These are phyloP conservation scores for Eulemur macaco DNA, from an alignment of 2,113 vertebrate genomes.

Conservation along the genomic window DNA sequence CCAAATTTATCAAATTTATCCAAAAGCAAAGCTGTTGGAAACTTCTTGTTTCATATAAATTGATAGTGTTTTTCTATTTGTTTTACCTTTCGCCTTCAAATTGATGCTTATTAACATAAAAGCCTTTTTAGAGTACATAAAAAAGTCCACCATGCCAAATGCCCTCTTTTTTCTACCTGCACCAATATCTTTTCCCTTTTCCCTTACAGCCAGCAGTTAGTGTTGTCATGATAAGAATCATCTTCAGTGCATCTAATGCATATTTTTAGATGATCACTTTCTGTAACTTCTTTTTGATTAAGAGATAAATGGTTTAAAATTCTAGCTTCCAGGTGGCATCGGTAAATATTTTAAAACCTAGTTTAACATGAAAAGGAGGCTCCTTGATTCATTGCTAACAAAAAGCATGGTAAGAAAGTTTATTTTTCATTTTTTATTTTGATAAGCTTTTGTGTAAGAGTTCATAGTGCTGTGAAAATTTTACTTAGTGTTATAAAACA, in stretches of 20 bases:
- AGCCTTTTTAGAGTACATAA: neutral
- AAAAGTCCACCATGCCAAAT: neutral
- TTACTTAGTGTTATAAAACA: neutral
- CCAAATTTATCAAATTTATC: neutral
- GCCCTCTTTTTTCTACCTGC: neutral
- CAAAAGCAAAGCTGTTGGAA: neutral
- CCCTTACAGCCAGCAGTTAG: neutral
- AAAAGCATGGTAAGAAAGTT: neutral
- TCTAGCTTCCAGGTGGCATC: neutral
- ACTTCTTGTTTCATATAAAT: neutral
- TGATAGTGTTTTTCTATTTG: neutral
- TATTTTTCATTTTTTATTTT: conserved; percentile 17
- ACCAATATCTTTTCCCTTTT: neutral
- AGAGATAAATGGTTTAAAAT: conserved; percentile 9
- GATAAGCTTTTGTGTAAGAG: neutral
- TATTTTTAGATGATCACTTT: neutral
- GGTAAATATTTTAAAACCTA: conserved; percentile 43
- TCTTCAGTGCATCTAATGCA: neutral
- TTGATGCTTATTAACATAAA: neutral
- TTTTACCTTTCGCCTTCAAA: neutral
- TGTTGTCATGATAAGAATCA: neutral
- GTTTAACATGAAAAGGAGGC: neutral
- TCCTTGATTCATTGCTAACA: neutral
- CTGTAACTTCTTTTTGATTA: conserved; percentile 6
- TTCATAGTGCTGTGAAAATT: neutral